Evolutionary conservation across 1,140 invertebrate species (phyloP).

Genomic region (Reticulitermes speratus): DNA sequence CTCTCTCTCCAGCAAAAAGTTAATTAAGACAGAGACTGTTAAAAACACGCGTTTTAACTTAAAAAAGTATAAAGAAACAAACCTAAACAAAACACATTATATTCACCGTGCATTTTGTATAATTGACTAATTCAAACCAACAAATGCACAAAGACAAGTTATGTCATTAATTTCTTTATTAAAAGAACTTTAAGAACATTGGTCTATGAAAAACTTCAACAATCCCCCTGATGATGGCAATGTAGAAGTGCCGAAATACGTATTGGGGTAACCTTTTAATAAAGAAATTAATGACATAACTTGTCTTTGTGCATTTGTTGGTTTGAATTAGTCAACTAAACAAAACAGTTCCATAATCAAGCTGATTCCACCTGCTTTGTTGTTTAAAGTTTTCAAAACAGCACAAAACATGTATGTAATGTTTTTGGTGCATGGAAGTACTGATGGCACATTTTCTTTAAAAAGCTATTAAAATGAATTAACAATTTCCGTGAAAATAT

Average conservation of each 20-base stretch:
- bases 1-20: not conserved
- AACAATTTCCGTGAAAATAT: not conserved
- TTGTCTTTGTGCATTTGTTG: too few relatives aligned
- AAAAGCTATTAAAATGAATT: slow-evolving; percentile 1
- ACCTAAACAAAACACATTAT: not conserved
- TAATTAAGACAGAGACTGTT: slow-evolving; percentile 2
- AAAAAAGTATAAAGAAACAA: slow-evolving; percentile 12
- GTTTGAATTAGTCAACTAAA: too few relatives aligned
- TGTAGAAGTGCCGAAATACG: too few relatives aligned
- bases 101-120: too few relatives aligned
- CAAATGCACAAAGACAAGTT: too few relatives aligned
- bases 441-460: slow-evolving; percentile 22
- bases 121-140: too few relatives aligned
- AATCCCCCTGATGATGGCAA: too few relatives aligned
- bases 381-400: not conserved
- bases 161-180: too few relatives aligned
- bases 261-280: too few relatives aligned
- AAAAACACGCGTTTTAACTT: slow-evolving; percentile 1
- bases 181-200: too few relatives aligned
- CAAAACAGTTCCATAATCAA: not conserved
- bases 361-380: not conserved
- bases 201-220: too few relatives aligned
- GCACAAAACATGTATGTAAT: not conserved
- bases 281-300: too few relatives aligned
- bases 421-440: slow-evolving; percentile 20